Evolutionary conservation across 2,888 invertebrate genomes (phyloP), one percentile per base, ranked within the genome.

Genomic region (Nomada fucata): DNA sequence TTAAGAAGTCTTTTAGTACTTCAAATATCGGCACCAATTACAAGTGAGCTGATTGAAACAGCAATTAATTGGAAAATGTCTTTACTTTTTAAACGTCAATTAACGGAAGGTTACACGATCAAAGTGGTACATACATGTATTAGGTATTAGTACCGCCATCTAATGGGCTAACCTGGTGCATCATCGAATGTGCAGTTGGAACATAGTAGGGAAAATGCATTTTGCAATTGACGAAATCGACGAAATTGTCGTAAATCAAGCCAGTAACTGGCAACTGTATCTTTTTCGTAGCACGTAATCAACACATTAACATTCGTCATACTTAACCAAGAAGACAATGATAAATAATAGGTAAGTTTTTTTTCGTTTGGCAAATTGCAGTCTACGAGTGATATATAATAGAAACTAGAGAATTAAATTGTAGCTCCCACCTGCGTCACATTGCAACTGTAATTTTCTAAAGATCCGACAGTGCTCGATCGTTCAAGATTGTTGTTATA

Each of bases 41-140:
- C 67, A 57, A 75, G 18, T 57, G 20, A 59, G 59, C 63, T 57
- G 71, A 80, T 67, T 75, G 52, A 60, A 23, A 26, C 11, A n/a
- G 29, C n/a, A 44, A 75, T 80, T 71, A 75, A 79, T 68, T 61
- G 50, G 20, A 52, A 75, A 59, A 59, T 68, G 63, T 71, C 50
- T 67, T 5, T 36, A 36, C 7, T 5, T 71, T 75, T 57, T 67
- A 67, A 55, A 55, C 15, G 74, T 79, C 68, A 75, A 75, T 67
- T 63, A 63, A 42, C 18, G 42, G 68, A 68, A 67, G 44, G 64
- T 67, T 67, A 52, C 59, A 20, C 23, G 60, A 79, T 74, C 47
- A 63, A 79, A 80, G 29, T 47, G 50, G 42, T 36, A 29, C 5
- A 29, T 29, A 5, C 26, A 26, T 7, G 1, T 36, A 36, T 36